phyloP scores from a whole-genome alignment of 2,797 vertebrate genomes.

The Melanotaenia nigrans region DNA sequence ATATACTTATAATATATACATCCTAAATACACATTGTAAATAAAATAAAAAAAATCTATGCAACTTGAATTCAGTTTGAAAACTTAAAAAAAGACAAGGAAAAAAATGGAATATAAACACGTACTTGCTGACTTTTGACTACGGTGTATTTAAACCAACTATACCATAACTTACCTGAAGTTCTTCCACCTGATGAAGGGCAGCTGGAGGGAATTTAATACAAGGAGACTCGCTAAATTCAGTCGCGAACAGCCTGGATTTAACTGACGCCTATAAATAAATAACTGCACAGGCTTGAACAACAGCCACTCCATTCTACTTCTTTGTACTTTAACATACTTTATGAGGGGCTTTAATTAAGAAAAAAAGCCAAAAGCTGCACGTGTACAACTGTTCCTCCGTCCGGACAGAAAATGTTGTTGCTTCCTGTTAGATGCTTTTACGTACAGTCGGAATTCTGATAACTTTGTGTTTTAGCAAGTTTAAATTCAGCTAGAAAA shows the following conservation, averaged over 20 bases:
- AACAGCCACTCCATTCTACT: conserved; percentile 25
- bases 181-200: neutral
- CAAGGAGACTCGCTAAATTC: conserved; percentile 12
- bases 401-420: neutral
- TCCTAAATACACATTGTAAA: no score
- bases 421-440: conserved; percentile 65
- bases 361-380: neutral
- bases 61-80: neutral
- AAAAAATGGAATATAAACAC: neutral
- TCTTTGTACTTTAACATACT: conserved; percentile 32
- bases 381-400: neutral
- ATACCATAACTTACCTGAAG: conserved; percentile 31
- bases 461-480: neutral
- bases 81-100: neutral
- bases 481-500: neutral
- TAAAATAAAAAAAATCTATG: no score
- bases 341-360: neutral
- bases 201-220: conserved; percentile 18
- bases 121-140: neutral
- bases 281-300: conserved; percentile 11
- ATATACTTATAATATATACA: no score
- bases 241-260: conserved; percentile 11
- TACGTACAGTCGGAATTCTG: conserved; percentile 31
- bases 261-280: neutral
- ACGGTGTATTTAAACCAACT: neutral